These are phyloP conservation scores for Scaptomyza hsui DNA, from an alignment of 1,140 invertebrate genomes.

Conservation along the genomic window DNA sequence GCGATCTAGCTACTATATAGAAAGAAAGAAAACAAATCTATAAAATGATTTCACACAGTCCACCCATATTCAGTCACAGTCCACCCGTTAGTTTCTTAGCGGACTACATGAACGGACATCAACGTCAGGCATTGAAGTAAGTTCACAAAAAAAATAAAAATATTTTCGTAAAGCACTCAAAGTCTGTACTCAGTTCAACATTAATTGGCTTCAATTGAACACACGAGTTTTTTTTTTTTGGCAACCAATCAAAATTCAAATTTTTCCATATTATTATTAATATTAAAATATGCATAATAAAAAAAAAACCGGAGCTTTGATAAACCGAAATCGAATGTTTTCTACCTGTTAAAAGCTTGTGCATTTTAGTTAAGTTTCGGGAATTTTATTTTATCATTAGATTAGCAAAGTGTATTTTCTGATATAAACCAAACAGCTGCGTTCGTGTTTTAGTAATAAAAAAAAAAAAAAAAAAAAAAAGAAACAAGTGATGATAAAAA, in stretches of 20 bases:
- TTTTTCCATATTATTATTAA: conserved; percentile 1
- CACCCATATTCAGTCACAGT: conserved; percentile 88
- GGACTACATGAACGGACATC: conserved; percentile 85
- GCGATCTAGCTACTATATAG: conserved; percentile 39
- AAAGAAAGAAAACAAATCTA: conserved; percentile 50
- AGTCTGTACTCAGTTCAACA: conserved; percentile 35
- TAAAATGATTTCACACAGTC: conserved; percentile 88
- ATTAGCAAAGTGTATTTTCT: conserved; percentile 46
- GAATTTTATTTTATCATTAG: conserved; percentile 57
- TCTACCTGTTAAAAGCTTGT: background rate
- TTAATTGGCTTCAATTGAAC: conserved; percentile 58
- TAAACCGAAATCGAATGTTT: conserved; percentile 18
- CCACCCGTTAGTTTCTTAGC: conserved; percentile 87
- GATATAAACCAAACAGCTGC: conserved; percentile 43
- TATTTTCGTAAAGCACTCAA: conserved; percentile 21
- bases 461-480: conserved; percentile 24
- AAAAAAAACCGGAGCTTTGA: too few species aligned
- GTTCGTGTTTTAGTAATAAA: conserved; percentile 48
- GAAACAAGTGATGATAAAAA: conserved; percentile 31
- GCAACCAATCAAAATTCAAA: conserved; percentile 46
- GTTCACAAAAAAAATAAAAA: conserved; percentile 30
- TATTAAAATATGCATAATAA: too few species aligned
- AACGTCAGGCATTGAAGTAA: conserved; percentile 78
- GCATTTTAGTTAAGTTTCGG: conserved; percentile 26
- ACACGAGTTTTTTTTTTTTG: conserved; percentile 21